Conservation (phyloP, 2,888 invertebrate genomes). For the Glyphotaelius pellucidus region DNA sequence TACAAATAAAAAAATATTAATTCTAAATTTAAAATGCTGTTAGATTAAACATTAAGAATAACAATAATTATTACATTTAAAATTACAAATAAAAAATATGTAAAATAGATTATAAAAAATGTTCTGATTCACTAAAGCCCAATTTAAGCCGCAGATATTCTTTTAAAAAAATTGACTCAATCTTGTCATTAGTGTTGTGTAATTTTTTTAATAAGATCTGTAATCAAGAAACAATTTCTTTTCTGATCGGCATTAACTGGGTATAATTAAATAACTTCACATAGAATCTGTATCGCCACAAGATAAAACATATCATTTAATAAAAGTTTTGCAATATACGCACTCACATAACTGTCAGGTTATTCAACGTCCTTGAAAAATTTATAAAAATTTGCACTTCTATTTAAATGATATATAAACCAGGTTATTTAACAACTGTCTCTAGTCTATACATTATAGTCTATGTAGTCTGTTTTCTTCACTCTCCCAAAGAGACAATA, state of each 20-base stretch:
- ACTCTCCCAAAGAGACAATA: constrained; percentile 15
- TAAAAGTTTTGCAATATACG: background rate
- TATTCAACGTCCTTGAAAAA: background rate
- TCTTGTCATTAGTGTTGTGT: background rate
- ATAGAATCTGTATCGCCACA: background rate
- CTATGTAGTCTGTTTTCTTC: constrained; percentile 6
- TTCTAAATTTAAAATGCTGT: background rate
- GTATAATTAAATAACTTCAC: background rate
- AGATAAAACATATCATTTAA: background rate
- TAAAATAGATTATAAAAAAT: background rate
- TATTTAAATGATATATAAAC: background rate
- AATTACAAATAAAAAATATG: background rate
- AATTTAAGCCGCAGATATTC: background rate
- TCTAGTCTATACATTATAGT: background rate
- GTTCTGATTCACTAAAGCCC: background rate
- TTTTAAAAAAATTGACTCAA: background rate
- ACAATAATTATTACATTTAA: background rate
- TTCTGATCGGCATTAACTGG: background rate
- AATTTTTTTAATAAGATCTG: background rate
- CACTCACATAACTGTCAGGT: background rate
- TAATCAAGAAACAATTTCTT: background rate
- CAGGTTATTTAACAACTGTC: background rate
- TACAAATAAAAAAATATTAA: background rate
- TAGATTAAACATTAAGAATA: background rate
- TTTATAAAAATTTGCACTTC: background rate